phyloP scores from a whole-genome alignment of 2,888 invertebrate genomes.

The Melanophora roralis region DNA sequence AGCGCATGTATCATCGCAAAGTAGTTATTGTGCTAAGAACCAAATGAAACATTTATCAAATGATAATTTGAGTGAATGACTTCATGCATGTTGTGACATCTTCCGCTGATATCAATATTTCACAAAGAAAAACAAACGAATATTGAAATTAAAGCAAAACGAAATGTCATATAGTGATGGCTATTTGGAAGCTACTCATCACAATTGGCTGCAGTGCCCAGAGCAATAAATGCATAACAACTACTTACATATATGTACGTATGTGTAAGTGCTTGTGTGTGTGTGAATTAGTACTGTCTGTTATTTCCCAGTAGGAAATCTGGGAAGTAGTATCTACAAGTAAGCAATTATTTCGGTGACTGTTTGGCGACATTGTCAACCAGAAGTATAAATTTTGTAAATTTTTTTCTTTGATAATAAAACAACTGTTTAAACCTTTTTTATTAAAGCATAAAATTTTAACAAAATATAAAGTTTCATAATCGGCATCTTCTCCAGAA shows the following conservation, averaged over 20 bases:
- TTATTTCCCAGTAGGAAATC: too few relatives aligned
- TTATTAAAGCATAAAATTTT: too few relatives aligned
- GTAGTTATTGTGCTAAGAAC: conserved; percentile 33
- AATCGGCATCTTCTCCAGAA: too few relatives aligned
- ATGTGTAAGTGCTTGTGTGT: not conserved
- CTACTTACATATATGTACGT: not conserved
- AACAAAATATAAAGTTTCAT: too few relatives aligned
- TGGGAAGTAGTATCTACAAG: too few relatives aligned
- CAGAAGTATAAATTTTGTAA: too few relatives aligned
- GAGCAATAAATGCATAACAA: conserved; percentile 61
- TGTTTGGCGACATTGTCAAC: too few relatives aligned
- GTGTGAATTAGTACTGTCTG: too few relatives aligned
- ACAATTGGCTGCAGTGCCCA: conserved; percentile 68
- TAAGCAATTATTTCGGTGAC: too few relatives aligned
- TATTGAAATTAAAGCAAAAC: conserved; percentile 18
- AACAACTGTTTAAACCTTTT: too few relatives aligned
- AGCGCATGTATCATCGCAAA: conserved; percentile 35
- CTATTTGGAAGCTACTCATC: conserved; percentile 58
- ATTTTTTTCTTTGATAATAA: too few relatives aligned
- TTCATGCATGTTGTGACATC: conserved; percentile 73
- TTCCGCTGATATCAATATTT: conserved; percentile 65
- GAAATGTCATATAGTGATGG: conserved; percentile 13
- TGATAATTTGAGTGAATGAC: conserved; percentile 77
- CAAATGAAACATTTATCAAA: conserved; percentile 74
- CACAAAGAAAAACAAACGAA: not conserved